Evolutionary conservation across 1,140 invertebrate genomes (phyloP).

Genomic region (Platorchestia sp.): DNA sequence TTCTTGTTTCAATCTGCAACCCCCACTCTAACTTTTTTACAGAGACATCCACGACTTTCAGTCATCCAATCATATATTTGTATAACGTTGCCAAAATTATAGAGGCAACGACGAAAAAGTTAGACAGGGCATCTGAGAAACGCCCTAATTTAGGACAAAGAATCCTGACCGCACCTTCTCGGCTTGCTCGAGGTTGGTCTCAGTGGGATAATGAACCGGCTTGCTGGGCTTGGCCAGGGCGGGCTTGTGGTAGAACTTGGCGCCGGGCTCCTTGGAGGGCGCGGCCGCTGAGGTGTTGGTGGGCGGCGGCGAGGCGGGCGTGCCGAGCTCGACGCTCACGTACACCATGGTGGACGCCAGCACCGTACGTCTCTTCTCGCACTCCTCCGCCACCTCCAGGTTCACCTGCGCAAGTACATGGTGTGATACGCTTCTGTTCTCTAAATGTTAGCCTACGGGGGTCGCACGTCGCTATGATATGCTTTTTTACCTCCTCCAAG

Average conservation of each 20-base stretch:
- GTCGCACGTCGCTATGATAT: too few species aligned
- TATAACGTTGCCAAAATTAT: too few species aligned
- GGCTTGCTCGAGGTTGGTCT: neutral
- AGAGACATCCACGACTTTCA: too few species aligned
- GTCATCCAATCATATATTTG: too few species aligned
- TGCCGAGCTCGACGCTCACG: slow-evolving; percentile 91
- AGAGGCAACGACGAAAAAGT: too few species aligned
- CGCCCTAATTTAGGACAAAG: too few species aligned
- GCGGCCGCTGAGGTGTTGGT: slow-evolving; percentile 13
- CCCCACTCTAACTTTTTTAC: too few species aligned
- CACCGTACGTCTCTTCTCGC: slow-evolving; percentile 70
- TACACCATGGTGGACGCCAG: slow-evolving; percentile 86
- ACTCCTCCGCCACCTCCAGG: slow-evolving; percentile 67
- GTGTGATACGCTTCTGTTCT: too few species aligned
- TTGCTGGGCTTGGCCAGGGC: slow-evolving; percentile 25
- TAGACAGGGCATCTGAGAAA: too few species aligned
- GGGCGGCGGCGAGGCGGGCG: slow-evolving; percentile 69
- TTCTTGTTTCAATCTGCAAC: too few species aligned
- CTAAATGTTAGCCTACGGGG: too few species aligned
- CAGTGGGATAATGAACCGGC: slow-evolving; percentile 21
- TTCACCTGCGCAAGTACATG: slow-evolving; percentile 58
- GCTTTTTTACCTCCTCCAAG: too few species aligned
- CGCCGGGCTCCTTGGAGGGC: slow-evolving; percentile 61
- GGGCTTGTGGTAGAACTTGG: slow-evolving; percentile 54
- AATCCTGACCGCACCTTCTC: neutral